Conservation (phyloP, 2,888 invertebrate species). For the Drosophila lacicola region DNA sequence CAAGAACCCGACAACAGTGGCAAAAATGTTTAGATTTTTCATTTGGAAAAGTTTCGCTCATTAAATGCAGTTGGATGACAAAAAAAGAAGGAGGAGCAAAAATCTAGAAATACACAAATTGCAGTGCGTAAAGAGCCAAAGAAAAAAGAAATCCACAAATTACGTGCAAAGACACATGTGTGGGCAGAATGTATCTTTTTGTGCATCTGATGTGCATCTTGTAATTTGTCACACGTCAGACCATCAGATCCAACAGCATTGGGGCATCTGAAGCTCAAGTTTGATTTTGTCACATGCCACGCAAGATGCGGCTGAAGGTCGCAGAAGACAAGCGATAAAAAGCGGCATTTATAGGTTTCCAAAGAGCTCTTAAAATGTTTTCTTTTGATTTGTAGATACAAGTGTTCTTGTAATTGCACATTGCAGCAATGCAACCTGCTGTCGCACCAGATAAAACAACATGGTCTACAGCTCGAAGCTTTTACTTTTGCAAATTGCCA, state of each 20-base stretch:
- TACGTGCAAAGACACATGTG: background rate
- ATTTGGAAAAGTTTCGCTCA: slow-evolving; percentile 46
- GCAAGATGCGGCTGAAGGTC: slow-evolving; percentile 39
- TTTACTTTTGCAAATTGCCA: slow-evolving; percentile 6
- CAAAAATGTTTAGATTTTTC: slow-evolving; percentile 45
- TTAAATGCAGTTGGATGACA: slow-evolving; percentile 41
- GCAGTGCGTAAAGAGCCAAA: slow-evolving; percentile 19
- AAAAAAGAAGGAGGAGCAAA: slow-evolving; percentile 5
- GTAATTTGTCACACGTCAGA: slow-evolving; percentile 32
- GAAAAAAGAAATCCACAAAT: background rate
- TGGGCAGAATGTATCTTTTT: background rate
- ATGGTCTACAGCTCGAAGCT: background rate
- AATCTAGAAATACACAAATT: slow-evolving; percentile 6
- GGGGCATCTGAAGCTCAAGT: slow-evolving; percentile 44
- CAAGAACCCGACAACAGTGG: slow-evolving; percentile 36
- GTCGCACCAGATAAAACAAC: slow-evolving; percentile 17
- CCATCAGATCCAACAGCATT: slow-evolving; percentile 14
- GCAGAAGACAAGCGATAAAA: slow-evolving; percentile 10
- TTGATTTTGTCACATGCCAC: slow-evolving; percentile 26
- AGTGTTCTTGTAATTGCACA: slow-evolving; percentile 14
- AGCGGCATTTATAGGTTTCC: background rate
- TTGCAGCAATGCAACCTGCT: slow-evolving; percentile 4
- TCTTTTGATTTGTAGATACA: slow-evolving; percentile 23
- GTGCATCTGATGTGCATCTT: slow-evolving; percentile 9
- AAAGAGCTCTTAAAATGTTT: slow-evolving; percentile 6